Evolutionary conservation across 2,888 invertebrate species (phyloP).

Genomic region (Yponomeuta plumbellus): DNA sequence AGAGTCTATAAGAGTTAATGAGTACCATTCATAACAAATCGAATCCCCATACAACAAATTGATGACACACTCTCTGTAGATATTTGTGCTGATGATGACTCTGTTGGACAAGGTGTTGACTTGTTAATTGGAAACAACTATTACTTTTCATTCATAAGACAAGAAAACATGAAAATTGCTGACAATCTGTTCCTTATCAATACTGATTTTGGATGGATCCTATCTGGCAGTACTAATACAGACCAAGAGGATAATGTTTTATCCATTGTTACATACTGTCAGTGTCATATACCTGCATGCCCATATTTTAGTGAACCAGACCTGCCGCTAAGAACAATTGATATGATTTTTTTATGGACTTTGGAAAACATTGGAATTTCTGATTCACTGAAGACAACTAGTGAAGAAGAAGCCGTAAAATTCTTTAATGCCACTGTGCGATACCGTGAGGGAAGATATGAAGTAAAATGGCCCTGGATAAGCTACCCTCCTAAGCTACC

Average conservation of each 20-base stretch:
- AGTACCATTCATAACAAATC: conserved; percentile 10
- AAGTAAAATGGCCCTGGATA: conserved; percentile 16
- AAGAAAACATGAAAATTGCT: not conserved
- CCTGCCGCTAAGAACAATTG: conserved; percentile 17
- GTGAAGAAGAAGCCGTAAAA: conserved; percentile 16
- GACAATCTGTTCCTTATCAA: conserved; percentile 6
- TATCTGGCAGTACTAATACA: not conserved
- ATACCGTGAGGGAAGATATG: conserved; percentile 4
- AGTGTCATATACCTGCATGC: not conserved
- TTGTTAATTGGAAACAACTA: conserved; percentile 19
- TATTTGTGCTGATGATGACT: conserved; percentile 15
- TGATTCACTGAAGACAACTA: conserved; percentile 19
- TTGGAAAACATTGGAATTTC: conserved; percentile 21
- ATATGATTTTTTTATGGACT: conserved; percentile 20
- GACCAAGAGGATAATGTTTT: not conserved
- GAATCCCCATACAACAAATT: too few relatives aligned
- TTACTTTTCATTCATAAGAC: conserved; percentile 16
- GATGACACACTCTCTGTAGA: too few relatives aligned
- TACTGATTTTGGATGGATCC: conserved; percentile 11
- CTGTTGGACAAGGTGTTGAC: conserved; percentile 13
- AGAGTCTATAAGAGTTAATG: conserved; percentile 13
- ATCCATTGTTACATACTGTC: conserved; percentile 4
- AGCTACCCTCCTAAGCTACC: not conserved
- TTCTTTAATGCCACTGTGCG: conserved; percentile 4
- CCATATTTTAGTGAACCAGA: conserved; percentile 20